Base-by-base conservation (phyloP, 2,888 invertebrate genomes). In the Tenthredo amoena region DNA sequence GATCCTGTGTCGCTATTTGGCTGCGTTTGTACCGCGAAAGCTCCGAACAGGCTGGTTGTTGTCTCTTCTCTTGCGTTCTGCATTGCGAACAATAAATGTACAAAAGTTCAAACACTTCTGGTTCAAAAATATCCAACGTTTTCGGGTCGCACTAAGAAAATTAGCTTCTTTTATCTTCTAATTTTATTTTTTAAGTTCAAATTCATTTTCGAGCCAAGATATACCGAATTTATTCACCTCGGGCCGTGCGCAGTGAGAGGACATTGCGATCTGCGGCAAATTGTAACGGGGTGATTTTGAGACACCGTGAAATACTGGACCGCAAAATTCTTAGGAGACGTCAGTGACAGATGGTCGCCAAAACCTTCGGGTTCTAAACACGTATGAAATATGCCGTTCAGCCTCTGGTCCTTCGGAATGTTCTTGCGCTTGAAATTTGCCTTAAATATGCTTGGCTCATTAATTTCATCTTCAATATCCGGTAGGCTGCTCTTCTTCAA, bases 271-370 rank as follows among this genome's bases (percentile, higher is more conserved):
- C 18, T 55, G 21, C 40, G n/a, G 81, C 81, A 58, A 81, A 37
- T 40, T 34, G 26, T 81, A 43, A 81, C 81, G 18, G 62, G 37
- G 37, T 43, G 37, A 62, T 34, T 58, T 40, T 26, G 81, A 40
- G 81, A 58, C 62, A 81, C 37, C 18, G 81, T 81, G 12, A 62
- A 81, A 81, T 81, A 81, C 21, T 81, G 81, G 62, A 62, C 81
- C 37, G 55, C 62, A n/a, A 81, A 81, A 43, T 81, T 65, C 43
- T 40, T 81, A 15, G 37, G 62, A 7, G 81, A 81, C 31, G 58
- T 62, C 40, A 21, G 37, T 18, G 62, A 58, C 40, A 62, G 40
- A 34, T 12, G 37, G 6, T 81, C 62, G n/a, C 40, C 21, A 34
- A 58, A 12, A 15, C 47, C 40, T 9, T 10, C 37, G 50, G 76